phyloP scores from a whole-genome alignment of 2,113 vertebrate genomes.

The Ptilorrhoa leucosticta region DNA sequence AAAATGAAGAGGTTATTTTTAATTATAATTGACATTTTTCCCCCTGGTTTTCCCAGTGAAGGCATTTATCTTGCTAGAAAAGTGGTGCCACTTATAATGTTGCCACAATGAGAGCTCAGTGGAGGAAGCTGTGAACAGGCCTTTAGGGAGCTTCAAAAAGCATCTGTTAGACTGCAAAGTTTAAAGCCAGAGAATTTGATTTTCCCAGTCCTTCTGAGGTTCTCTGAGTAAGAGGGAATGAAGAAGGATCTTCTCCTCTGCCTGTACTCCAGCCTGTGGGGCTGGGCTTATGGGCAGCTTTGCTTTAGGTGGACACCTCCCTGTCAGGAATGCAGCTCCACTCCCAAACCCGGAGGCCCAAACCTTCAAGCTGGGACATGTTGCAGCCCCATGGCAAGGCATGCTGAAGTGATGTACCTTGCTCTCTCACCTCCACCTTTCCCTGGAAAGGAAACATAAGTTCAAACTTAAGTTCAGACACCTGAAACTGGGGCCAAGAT shows the following conservation, averaged over 20 bases:
- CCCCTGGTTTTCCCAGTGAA: not conserved
- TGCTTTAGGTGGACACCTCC: not conserved
- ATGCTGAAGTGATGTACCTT: no score
- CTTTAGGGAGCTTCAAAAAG: not conserved
- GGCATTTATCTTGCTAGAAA: not conserved
- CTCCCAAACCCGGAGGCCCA: not conserved
- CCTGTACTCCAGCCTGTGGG: fast-evolving
- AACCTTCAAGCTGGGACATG: not conserved
- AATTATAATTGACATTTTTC: not conserved
- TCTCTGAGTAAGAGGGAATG: not conserved
- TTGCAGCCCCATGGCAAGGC: not conserved
- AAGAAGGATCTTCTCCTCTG: not conserved
- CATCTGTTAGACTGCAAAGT: not conserved
- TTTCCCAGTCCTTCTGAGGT: not conserved
- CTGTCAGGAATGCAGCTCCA: not conserved
- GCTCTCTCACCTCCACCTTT: not conserved
- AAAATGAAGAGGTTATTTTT: conserved; percentile 18
- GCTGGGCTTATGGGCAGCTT: not conserved
- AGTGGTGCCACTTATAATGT: not conserved
- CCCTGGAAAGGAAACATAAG: not conserved
- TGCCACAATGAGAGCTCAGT: not conserved
- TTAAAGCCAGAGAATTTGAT: not conserved
- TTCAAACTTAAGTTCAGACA: not conserved
- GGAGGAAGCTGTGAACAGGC: not conserved
- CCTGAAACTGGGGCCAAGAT: not conserved